Conservation (phyloP, 2,888 invertebrate species). For the Lacanobia oleracea region DNA sequence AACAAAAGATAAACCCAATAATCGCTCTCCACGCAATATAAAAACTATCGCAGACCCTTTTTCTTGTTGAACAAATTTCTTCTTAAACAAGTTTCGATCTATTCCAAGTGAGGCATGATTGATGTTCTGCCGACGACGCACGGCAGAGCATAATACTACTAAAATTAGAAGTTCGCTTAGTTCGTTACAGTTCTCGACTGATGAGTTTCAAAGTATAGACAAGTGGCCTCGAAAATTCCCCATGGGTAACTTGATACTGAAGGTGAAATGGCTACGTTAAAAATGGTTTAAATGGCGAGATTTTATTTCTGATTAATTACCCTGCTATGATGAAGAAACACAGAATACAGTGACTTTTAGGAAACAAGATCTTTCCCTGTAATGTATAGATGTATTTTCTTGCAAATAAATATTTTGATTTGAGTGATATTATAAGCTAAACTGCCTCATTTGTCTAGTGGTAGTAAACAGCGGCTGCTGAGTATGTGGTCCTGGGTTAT, state of each 20-base stretch:
- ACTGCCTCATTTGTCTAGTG: too few species aligned
- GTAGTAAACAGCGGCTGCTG: too few species aligned
- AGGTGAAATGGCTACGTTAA: constrained; percentile 19
- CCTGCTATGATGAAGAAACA: neutral
- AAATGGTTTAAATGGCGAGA: neutral
- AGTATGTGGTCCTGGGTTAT: too few species aligned
- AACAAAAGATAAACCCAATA: constrained; percentile 56
- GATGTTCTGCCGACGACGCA: constrained; percentile 77
- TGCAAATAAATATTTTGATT: too few species aligned
- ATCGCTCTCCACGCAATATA: constrained; percentile 47
- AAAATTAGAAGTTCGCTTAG: constrained; percentile 76
- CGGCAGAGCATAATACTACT: constrained; percentile 74
- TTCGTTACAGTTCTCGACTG: constrained; percentile 65
- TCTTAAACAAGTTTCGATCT: constrained; percentile 62
- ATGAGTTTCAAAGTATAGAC: constrained; percentile 64
- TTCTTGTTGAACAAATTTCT: constrained; percentile 60
- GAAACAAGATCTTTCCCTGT: too few species aligned
- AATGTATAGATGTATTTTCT: too few species aligned
- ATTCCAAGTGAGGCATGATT: constrained; percentile 78
- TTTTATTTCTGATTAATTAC: neutral
- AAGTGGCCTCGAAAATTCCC: constrained; percentile 47
- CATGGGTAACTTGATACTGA: constrained; percentile 43
- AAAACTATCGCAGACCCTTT: constrained; percentile 59
- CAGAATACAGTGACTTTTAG: too few species aligned
- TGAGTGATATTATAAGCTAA: neutral